phyloP scores from a whole-genome alignment of 2,113 vertebrate species.

The Melanocharis versteri region DNA sequence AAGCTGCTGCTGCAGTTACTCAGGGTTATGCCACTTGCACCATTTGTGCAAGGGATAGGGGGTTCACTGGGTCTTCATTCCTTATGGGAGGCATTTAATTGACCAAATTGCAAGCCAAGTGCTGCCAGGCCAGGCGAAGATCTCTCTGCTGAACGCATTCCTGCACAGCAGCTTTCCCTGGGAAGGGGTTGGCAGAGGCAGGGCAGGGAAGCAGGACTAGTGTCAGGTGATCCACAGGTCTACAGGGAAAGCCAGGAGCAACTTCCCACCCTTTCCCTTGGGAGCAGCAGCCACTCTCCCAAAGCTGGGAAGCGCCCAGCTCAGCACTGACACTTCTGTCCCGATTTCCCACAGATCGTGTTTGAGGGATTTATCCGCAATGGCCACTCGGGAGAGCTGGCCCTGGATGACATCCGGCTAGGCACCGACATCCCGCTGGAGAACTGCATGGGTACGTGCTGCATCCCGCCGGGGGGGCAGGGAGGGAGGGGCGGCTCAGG shows the following conservation, averaged over 20 bases:
- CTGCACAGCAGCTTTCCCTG: not conserved
- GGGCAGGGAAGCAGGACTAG: not conserved
- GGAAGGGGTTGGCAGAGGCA: not conserved
- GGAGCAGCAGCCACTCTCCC: not conserved
- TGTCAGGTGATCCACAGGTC: not conserved
- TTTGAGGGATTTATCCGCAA: constrained; percentile 91
- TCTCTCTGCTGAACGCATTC: not conserved
- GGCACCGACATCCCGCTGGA: constrained; percentile 86
- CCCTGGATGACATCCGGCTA: constrained; percentile 92
- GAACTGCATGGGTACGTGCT: constrained; percentile 89
- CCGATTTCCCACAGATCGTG: constrained; percentile 79
- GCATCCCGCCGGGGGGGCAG: fast-evolving
- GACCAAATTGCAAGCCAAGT: not conserved
- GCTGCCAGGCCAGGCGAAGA: not conserved
- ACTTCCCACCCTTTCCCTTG: not conserved
- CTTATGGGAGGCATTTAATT: not conserved
- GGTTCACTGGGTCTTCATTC: not conserved
- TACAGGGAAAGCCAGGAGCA: not conserved
- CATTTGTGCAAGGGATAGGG: not conserved
- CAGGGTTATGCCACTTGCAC: not conserved
- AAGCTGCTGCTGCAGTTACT: not conserved
- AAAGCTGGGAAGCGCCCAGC: too few species aligned
- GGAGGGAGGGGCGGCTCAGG: too few species aligned
- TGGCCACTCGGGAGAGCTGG: constrained; percentile 83
- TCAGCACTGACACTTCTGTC: not conserved